Evolutionary conservation across 2,888 invertebrate species (phyloP).

Genomic region (Brenthis daphne): DNA sequence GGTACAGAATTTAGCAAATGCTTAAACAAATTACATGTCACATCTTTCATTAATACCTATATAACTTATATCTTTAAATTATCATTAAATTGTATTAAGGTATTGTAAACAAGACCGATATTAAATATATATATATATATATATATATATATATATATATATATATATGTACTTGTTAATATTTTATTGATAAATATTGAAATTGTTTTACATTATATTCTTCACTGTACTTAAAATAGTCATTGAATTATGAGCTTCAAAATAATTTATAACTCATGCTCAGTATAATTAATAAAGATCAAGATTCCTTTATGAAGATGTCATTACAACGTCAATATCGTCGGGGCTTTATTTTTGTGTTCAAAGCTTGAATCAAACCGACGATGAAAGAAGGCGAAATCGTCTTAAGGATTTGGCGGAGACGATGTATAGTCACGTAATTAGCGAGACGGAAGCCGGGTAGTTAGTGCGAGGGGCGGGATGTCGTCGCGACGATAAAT

Average conservation of each 20-base stretch:
- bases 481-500: constrained; percentile 78
- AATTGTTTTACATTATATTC: not conserved
- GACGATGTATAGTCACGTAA: constrained; percentile 62
- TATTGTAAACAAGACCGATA: too few species aligned
- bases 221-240: not conserved
- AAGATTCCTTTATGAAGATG: constrained; percentile 26
- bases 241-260: not conserved
- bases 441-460: constrained; percentile 74
- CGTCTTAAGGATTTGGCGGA: constrained; percentile 68
- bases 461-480: constrained; percentile 77
- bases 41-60: too few species aligned
- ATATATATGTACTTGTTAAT: too few species aligned
- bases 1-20: too few species aligned
- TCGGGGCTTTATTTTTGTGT: constrained; percentile 19
- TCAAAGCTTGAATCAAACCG: constrained; percentile 46
- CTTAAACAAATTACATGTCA: too few species aligned
- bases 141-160: too few species aligned
- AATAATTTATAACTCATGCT: constrained; percentile 8
- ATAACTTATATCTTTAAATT: too few species aligned
- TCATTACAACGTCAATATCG: constrained; percentile 25
- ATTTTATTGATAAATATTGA: too few species aligned
- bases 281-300: constrained; percentile 27
- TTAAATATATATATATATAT: too few species aligned
- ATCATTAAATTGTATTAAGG: too few species aligned
- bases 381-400: constrained; percentile 55